phyloP scores from a whole-genome alignment of 2,113 vertebrate genomes.

The Bufo gargarizans region DNA sequence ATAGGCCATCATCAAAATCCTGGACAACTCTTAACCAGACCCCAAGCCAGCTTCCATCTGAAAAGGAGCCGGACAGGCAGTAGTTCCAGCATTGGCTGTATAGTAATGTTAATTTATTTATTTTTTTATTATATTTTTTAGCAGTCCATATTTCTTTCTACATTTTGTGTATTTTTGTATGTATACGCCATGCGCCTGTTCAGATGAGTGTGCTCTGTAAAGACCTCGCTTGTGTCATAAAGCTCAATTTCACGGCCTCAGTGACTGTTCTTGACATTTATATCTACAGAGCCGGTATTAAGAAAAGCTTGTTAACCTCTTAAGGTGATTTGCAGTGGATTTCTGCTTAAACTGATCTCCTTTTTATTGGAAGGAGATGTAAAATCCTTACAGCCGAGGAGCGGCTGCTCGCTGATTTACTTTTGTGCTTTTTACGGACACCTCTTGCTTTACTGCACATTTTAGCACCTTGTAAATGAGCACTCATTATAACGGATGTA shows the following conservation, averaged over 20 bases:
- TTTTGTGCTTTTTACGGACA: not conserved
- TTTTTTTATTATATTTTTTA: too few relatives aligned
- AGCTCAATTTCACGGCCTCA: constrained; percentile 39
- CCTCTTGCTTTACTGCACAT: not conserved
- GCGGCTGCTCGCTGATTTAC: not conserved
- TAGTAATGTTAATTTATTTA: too few relatives aligned
- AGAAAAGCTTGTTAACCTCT: constrained; percentile 56
- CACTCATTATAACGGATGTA: too few relatives aligned
- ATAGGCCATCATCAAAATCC: too few relatives aligned
- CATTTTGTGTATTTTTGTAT: too few relatives aligned
- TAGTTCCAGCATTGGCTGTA: too few relatives aligned
- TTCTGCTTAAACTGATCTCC: constrained; percentile 60
- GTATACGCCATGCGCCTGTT: not conserved
- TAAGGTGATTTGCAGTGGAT: constrained; percentile 65
- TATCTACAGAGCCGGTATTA: constrained; percentile 40
- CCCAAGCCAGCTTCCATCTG: too few relatives aligned
- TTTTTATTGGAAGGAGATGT: constrained; percentile 7
- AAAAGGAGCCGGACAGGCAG: too few relatives aligned
- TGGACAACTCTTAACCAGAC: too few relatives aligned
- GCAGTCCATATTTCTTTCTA: too few relatives aligned
- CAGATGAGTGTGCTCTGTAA: not conserved
- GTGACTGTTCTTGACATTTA: constrained; percentile 28
- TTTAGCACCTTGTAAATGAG: not conserved
- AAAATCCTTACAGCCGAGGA: not conserved
- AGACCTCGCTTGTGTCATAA: not conserved